Evolutionary conservation across 2,797 vertebrate genomes (phyloP).

Genomic region (Fringilla coelebs): DNA sequence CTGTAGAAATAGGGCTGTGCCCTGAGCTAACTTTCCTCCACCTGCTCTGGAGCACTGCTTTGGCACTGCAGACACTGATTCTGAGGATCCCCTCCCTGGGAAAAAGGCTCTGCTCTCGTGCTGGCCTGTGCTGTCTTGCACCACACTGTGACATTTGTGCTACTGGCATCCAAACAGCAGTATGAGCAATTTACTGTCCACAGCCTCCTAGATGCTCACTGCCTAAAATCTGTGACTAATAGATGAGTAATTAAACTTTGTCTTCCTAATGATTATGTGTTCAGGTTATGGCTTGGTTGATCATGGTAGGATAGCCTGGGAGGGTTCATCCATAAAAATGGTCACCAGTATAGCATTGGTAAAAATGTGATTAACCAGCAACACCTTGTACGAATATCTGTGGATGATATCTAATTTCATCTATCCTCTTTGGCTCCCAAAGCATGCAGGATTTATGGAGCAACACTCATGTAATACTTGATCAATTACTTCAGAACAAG

Average conservation of each 20-base stretch:
- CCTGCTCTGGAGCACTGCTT: background rate
- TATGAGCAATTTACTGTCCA: background rate
- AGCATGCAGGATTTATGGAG: background rate
- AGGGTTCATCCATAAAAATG: background rate
- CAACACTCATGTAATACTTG: background rate
- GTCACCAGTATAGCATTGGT: background rate
- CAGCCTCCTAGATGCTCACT: background rate
- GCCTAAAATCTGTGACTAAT: background rate
- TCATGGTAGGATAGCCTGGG: background rate
- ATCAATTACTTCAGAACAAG: background rate
- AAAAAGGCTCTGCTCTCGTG: accelerated
- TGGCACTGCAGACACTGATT: background rate
- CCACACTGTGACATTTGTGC: background rate
- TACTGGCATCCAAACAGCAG: background rate
- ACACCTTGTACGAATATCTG: background rate
- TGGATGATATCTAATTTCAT: background rate
- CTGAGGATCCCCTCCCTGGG: background rate
- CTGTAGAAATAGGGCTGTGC: background rate
- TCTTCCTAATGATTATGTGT: background rate
- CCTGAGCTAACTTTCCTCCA: background rate
- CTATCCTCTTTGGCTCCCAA: background rate
- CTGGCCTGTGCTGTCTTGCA: background rate
- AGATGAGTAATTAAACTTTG: background rate
- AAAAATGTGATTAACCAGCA: background rate
- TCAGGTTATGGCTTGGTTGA: background rate